phyloP scores from a whole-genome alignment of 2,888 invertebrate species.

The Agriopis marginaria region DNA sequence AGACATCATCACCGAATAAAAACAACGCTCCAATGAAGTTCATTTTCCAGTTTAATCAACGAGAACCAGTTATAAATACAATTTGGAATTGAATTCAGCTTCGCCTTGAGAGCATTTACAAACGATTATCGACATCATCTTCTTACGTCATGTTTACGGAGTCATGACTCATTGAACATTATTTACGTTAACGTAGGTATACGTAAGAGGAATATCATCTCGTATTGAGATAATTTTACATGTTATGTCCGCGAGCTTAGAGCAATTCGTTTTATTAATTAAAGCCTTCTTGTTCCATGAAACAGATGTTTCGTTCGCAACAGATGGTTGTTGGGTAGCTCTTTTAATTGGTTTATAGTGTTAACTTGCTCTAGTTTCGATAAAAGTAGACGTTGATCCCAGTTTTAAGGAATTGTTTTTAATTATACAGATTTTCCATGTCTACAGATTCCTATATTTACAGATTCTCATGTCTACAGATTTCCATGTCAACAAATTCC shows the following conservation, averaged over 20 bases:
- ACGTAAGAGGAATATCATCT: constrained; percentile 19
- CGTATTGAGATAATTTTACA: constrained; percentile 38
- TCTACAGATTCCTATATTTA: too few relatives aligned
- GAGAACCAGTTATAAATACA: constrained; percentile 18
- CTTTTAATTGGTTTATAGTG: constrained; percentile 20
- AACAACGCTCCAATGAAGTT: constrained; percentile 14
- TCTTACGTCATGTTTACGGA: constrained; percentile 39
- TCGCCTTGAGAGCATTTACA: constrained; percentile 28
- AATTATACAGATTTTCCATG: too few relatives aligned
- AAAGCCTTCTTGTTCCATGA: constrained; percentile 15
- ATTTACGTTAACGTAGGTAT: constrained; percentile 30
- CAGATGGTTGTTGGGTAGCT: constrained; percentile 20
- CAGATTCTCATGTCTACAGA: too few relatives aligned
- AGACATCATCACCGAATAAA: background rate
- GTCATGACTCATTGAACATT: constrained; percentile 35
- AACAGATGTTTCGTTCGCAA: constrained; percentile 23
- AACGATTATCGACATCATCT: constrained; percentile 40
- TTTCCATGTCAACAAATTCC: too few relatives aligned
- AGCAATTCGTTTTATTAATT: constrained; percentile 33
- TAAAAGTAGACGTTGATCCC: background rate
- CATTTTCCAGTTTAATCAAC: constrained; percentile 22
- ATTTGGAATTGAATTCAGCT: constrained; percentile 5
- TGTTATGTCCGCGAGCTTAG: constrained; percentile 18
- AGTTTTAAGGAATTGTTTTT: too few relatives aligned
- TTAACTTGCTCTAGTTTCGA: constrained; percentile 14